A percentile compares a stretch with the other conserved stretches of the same genome.
Conservation (phyloP, 2,113 vertebrate species). For the Trogon surrucura region DNA sequence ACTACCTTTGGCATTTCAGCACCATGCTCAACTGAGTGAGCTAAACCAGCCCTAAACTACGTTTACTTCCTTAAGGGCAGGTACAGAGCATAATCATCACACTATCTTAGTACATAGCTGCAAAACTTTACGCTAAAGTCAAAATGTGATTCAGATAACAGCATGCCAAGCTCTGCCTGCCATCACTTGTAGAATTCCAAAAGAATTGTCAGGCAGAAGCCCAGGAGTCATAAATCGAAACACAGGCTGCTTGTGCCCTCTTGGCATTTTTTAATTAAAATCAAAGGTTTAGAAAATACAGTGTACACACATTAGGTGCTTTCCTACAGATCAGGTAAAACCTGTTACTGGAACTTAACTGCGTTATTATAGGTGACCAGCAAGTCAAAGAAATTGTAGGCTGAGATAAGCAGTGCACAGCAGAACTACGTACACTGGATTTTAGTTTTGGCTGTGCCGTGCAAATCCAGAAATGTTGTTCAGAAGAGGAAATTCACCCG, state of each 20-base stretch:
- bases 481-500: background rate
- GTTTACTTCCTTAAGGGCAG: background rate
- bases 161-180: background rate
- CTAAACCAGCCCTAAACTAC: background rate
- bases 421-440: background rate
- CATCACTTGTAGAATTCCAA: background rate
- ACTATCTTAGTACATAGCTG: background rate
- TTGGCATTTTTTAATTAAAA: background rate
- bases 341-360: background rate
- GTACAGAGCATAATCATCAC: background rate
- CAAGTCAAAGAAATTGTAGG: background rate
- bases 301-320: background rate
- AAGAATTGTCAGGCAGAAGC: background rate
- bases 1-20: too few relatives aligned
- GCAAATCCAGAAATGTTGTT: background rate
- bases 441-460: background rate
- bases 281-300: background rate
- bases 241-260: rapidly evolving
- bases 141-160: background rate
- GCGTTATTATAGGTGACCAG: background rate
- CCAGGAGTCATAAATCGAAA: background rate
- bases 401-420: background rate
- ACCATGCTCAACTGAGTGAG: too few relatives aligned
- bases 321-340: background rate
- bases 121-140: background rate